Conservation (phyloP, 2,797 vertebrate genomes). For the Chelon auratus region DNA sequence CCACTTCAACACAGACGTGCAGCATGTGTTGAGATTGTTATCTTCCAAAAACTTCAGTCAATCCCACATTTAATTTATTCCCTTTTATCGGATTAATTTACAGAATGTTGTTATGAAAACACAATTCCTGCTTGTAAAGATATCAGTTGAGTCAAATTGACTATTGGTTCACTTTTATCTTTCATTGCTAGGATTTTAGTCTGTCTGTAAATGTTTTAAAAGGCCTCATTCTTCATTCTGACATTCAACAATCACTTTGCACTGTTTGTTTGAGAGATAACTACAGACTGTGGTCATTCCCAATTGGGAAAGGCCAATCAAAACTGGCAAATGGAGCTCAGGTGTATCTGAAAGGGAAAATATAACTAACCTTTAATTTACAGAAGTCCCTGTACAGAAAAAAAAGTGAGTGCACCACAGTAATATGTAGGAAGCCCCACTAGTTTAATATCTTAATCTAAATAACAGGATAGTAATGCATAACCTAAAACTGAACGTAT, state of each 20-base stretch:
- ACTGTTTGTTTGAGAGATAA: no score
- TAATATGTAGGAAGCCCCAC: no score
- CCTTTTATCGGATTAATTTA: neutral
- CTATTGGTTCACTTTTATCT: no score
- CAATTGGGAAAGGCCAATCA: neutral
- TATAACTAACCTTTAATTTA: neutral
- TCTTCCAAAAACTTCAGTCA: constrained; percentile 2
- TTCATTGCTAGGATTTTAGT: no score
- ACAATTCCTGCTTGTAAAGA: neutral
- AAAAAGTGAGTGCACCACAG: neutral
- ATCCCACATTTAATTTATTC: neutral
- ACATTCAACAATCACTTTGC: no score
- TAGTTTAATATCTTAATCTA: no score
- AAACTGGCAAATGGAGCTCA: neutral
- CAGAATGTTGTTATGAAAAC: neutral
- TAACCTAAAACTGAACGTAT: no score
- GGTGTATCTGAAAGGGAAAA: neutral
- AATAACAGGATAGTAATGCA: no score
- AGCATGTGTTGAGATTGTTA: neutral
- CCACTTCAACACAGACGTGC: neutral
- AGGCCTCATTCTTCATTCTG: no score
- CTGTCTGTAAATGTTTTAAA: no score
- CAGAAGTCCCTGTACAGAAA: no score
- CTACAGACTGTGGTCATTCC: neutral
- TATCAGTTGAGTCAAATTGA: neutral